Conservation (phyloP, 2,888 invertebrate species). For the Drosophila heteroneura region DNA sequence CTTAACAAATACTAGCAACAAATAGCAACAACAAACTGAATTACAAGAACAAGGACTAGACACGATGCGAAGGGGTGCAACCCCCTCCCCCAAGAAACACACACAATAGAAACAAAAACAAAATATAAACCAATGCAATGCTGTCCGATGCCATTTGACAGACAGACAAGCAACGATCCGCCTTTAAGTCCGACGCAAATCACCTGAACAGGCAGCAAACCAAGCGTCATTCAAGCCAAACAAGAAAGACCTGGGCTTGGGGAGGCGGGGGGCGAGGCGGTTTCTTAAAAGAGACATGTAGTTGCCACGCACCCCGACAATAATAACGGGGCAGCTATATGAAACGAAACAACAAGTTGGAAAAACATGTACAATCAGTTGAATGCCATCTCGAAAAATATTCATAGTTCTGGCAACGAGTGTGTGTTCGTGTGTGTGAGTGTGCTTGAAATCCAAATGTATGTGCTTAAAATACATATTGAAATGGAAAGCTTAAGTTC, state of each 20-base stretch:
- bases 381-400: neutral
- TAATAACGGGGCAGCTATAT: neutral
- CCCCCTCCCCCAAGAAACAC: neutral
- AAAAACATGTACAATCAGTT: slow-evolving; percentile 9
- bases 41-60: slow-evolving; percentile 22
- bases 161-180: slow-evolving; percentile 47
- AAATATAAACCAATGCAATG: slow-evolving; percentile 19
- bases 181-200: slow-evolving; percentile 16
- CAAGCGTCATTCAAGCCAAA: slow-evolving; percentile 2
- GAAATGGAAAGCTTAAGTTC: neutral
- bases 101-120: neutral
- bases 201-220: slow-evolving; percentile 32
- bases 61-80: neutral
- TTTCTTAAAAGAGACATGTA: neutral
- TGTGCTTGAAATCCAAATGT: neutral
- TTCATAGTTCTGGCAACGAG: neutral
- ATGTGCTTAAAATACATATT: neutral
- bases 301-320: neutral
- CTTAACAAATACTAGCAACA: slow-evolving; percentile 40
- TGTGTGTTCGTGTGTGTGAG: neutral
- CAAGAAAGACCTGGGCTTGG: neutral
- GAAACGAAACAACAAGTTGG: slow-evolving; percentile 1
- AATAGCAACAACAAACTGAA: slow-evolving; percentile 24
- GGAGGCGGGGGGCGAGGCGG: neutral
- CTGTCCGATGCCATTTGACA: slow-evolving; percentile 37